Base-by-base conservation (phyloP, 2,113 vertebrate genomes). In the Balaeniceps rex region DNA sequence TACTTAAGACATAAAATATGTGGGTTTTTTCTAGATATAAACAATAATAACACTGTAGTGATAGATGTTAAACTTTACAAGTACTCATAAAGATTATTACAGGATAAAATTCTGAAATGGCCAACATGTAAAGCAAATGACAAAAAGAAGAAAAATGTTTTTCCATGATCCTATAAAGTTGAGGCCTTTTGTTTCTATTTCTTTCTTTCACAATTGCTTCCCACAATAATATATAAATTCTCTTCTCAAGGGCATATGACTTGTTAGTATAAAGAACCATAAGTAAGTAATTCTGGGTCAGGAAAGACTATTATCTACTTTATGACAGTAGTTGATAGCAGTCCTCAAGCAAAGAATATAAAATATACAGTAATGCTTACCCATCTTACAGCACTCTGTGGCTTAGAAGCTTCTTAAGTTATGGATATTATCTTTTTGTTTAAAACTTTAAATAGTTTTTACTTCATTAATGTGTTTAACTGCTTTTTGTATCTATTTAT, bases 321-420 rank as follows among this genome's bases (percentile, higher is more conserved):
- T 88, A 77, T 92, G 66, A 88, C 44, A 76, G 68, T 83, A 90
- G 71, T 58, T 90, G 75, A 90, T 86, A 88, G 47, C 38, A 68
- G 25, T 95, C 83, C 54, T 94, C 34, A 52, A 93, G 66, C 38
- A 86, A 95, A 69, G 82, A 78, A 34, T 75, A 61, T 49, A 72
- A 90, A 90, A 85, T 44, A 68, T 47, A 79, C 12, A 69, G 26
- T 76, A 83, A 68, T 40, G 33, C 47, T 80, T 76, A 21, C 8
- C 12, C 31, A 57, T 70, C 54, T 83, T 83, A 72, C 63, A 92
- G 6, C 25, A 47, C 24, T 68, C 17, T 65, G 8, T 78, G 52
- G 11, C 22, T 83, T 76, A 86, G 68, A 83, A 88, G 16, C 34
- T 47, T 84, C 42, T 84, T 19, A 40, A 61, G 40, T 69, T 87